Base-by-base conservation (phyloP, 2,888 invertebrate genomes). In the Eupeodes luniger region DNA sequence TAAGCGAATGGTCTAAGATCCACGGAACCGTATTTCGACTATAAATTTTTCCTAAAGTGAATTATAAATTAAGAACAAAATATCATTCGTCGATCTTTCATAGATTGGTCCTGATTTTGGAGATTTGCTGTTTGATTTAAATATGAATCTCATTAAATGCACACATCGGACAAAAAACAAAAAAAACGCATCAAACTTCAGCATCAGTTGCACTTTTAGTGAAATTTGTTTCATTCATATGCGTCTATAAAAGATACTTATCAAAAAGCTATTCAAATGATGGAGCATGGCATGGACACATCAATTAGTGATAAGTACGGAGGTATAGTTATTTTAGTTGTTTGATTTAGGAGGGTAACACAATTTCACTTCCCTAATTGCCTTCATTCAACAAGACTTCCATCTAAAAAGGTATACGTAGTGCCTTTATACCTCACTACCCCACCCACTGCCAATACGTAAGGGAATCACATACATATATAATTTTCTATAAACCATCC, bases 401-500 rank as follows among this genome's bases (percentile, higher is more conserved):
- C 7, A 62, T 64, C 7, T 47, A 19, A 62, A 62, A 62, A 16
- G 7, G 11, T 40, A 40, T 40, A 40, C 40, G 5, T 10, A 27
- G 27, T 27, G 27, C 3, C 27, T 27, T 27, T 27, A 3, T 27
- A 2, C 27, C 27, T 27, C 1, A 27, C 27, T 27, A 27, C 27
- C 27, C 27, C 27, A 62, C 47, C 47, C 64, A 27, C 27, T 27
- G 27, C 7, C 47, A 44, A 47, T 64, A 16, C 64, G 7, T 12
- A 47, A 12, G 64, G 47, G 64, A 64, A 47, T 61, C 1, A 64
- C 12, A 64, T 27, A 40, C 40, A 40, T 1, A 64, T 14, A 64
- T 27, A 64, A 47, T 64, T 64, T 64, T 47, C 64, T 47, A 64
- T 66, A 19, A 27, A 62, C 62, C 44, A 44, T 62, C 62, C 62